phyloP scores from a whole-genome alignment of 30 jellyfish, hydroid and myxozoan species.

The Cassiopea xamachana region DNA sequence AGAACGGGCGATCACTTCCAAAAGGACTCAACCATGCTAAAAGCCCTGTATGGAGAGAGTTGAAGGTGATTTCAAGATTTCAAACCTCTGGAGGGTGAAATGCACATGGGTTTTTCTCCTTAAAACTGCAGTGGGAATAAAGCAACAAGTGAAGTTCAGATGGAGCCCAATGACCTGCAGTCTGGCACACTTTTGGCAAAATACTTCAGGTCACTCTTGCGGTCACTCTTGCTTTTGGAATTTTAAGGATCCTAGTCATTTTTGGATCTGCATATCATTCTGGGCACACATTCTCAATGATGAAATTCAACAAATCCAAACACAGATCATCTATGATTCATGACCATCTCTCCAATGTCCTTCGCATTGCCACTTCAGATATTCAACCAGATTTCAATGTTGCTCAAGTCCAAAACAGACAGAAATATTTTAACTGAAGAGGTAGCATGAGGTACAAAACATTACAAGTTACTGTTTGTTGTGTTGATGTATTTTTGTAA shows the following conservation, averaged over 20 bases:
- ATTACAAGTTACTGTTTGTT: background rate
- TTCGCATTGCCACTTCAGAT: slow-evolving; percentile 2
- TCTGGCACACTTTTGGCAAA: background rate
- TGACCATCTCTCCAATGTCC: background rate
- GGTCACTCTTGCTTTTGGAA: background rate
- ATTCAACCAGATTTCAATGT: background rate
- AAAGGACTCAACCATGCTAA: slow-evolving; percentile 4
- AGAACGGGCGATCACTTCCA: slow-evolving; percentile 1
- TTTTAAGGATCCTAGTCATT: background rate
- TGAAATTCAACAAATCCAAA: slow-evolving; percentile 1
- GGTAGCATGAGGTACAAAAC: background rate
- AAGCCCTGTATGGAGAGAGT: background rate
- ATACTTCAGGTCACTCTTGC: background rate
- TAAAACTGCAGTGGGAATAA: slow-evolving; percentile 3
- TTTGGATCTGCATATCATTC: slow-evolving; percentile 1
- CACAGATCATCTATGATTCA: slow-evolving; percentile 6
- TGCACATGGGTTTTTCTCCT: slow-evolving; percentile 4
- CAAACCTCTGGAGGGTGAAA: background rate
- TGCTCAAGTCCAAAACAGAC: background rate
- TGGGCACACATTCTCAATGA: background rate
- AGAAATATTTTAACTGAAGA: background rate
- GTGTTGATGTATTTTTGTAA: background rate
- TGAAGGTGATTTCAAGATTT: background rate
- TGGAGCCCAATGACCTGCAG: slow-evolving; percentile 10
- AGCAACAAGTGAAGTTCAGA: slow-evolving; percentile 4